These are phyloP conservation scores for Epinotia brunnichana DNA, from an alignment of 2,888 invertebrate genomes.

Conservation along the genomic window DNA sequence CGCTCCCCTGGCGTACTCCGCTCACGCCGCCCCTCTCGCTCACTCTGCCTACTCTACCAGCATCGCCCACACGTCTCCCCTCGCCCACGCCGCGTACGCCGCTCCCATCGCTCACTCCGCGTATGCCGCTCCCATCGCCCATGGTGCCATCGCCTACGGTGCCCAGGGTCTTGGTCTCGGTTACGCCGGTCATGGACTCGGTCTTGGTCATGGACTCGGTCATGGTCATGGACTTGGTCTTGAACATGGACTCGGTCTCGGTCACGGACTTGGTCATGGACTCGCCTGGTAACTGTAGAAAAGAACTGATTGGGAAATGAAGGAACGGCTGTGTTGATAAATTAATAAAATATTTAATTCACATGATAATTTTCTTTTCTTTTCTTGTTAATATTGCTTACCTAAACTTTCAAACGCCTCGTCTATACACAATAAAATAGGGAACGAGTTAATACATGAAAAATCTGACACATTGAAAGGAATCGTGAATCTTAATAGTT, in stretches of 20 bases:
- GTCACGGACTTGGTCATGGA: background rate
- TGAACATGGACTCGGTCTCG: too few relatives aligned
- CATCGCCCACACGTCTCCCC: constrained; percentile 45
- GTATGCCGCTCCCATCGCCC: background rate
- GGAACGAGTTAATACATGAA: too few relatives aligned
- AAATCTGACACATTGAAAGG: too few relatives aligned
- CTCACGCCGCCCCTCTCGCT: constrained; percentile 46
- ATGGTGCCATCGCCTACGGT: constrained; percentile 9
- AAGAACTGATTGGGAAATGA: constrained; percentile 6
- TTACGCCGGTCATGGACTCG: constrained; percentile 1
- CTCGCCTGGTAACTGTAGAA: constrained; percentile 30
- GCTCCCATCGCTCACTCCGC: constrained; percentile 38
- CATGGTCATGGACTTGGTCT: constrained; percentile 10
- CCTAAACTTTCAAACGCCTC: too few relatives aligned
- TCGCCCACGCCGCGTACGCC: constrained; percentile 41
- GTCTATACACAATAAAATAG: too few relatives aligned
- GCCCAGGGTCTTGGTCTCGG: constrained; percentile 5
- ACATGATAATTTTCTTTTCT: background rate
- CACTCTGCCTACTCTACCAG: constrained; percentile 49
- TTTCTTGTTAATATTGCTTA: constrained; percentile 3
- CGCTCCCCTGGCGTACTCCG: constrained; percentile 43
- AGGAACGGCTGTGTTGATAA: constrained; percentile 20
- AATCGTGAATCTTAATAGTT: too few relatives aligned
- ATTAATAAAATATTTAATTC: constrained; percentile 33
- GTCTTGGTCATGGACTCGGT: constrained; percentile 10